Evolutionary conservation across 1,140 invertebrate genomes (phyloP).

Genomic region (Parasteatoda tepidariorum): DNA sequence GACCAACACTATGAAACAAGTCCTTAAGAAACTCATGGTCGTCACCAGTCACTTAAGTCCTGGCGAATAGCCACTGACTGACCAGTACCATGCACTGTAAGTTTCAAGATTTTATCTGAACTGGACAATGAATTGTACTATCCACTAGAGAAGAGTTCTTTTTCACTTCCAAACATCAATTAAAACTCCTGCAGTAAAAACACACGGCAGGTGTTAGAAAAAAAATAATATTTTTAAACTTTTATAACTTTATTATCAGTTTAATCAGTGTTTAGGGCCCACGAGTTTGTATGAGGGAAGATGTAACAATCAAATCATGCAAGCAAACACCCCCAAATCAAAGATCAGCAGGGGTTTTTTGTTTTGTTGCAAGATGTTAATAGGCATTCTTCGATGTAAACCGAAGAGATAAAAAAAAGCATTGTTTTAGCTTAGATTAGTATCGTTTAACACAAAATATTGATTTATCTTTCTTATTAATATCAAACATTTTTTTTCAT

Average conservation of each 20-base stretch:
- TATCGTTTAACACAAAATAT: too few relatives aligned
- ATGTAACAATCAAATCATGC: constrained; percentile 19
- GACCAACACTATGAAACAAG: constrained; percentile 13
- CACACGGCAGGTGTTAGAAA: constrained; percentile 30
- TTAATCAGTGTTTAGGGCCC: too few relatives aligned
- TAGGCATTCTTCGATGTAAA: constrained; percentile 13
- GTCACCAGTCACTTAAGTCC: not conserved
- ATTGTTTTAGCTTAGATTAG: constrained; percentile 32
- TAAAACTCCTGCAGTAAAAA: not conserved
- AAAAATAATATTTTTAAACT: not conserved
- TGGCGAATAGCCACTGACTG: constrained; percentile 15
- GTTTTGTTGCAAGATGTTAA: constrained; percentile 13
- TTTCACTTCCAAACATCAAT: too few relatives aligned
- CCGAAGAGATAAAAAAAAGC: not conserved
- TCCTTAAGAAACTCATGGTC: constrained; percentile 22
- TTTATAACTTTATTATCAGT: constrained; percentile 20
- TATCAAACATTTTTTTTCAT: not conserved
- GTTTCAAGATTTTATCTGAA: too few relatives aligned
- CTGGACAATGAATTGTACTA: too few relatives aligned
- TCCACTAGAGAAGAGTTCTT: too few relatives aligned
- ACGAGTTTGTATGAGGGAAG: too few relatives aligned
- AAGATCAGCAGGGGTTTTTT: constrained; percentile 46
- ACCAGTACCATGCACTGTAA: constrained; percentile 29
- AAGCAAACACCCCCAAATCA: constrained; percentile 39
- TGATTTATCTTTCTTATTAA: too few relatives aligned